Base-by-base conservation (phyloP, 2,888 invertebrate species). In the Andrena fulva region DNA sequence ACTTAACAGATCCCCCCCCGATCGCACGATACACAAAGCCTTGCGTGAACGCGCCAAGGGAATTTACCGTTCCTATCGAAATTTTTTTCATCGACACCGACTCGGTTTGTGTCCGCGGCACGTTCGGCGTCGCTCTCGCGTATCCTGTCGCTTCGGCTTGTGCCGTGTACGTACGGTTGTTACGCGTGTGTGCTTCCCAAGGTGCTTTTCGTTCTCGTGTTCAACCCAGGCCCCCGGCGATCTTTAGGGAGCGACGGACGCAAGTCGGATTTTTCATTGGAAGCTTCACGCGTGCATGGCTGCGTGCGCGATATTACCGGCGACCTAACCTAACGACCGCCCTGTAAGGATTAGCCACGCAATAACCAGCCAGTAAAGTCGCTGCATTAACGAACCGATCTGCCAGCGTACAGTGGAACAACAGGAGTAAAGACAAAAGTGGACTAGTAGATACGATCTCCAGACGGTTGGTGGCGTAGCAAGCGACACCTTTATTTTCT, bases 281-380 rank as follows among this genome's bases (percentile, higher is more conserved):
- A 63, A 68, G 70, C 64, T 75, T 42, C 56, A 63, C 78, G 77
- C 62, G 70, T 79, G 70, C 54, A 54, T 80, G 68, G 73, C 59
- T 80, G 72, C 67, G 76, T 70, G 78, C 62, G 74, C 31, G 56
- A 75, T 68, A 82, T 72, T 24, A 80, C 80, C 89, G 87, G 87
- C 82, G 78, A 84, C 86, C 85, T 87, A 86, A 85, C 84, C 82
- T 86, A 74, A 83, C 80, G 50, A 70, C 50, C 31, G 27, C 24
- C 6, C 42, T 8, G 20, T 3, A 8, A 29, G 52, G 80, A 54
- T 16, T 35, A 54, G 50, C n/a, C 42, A n/a, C 67, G 52, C 54
- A 50, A 71, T 82, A 74, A 68, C 27, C 59, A 24, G 59, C 35
- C n/a, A 60, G 0, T 20, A 33, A 56, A 56, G 50, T 80, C 67